phyloP scores from a whole-genome alignment of 2,797 vertebrate species.

The Miichthys miiuy region DNA sequence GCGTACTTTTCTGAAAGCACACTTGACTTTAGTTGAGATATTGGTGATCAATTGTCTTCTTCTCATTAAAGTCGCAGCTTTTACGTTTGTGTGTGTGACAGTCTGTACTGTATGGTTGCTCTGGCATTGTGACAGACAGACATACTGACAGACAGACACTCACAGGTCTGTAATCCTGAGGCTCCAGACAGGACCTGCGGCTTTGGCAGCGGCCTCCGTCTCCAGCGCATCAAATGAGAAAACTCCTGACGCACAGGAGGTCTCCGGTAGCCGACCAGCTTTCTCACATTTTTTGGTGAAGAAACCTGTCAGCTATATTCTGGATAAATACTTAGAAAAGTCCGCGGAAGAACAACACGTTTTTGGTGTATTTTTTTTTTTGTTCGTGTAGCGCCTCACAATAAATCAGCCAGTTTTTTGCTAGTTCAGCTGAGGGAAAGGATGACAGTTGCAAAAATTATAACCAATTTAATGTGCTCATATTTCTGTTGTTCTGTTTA shows the following conservation, averaged over 20 bases:
- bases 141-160: constrained; percentile 21
- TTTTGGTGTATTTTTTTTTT: background rate
- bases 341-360: constrained; percentile 11
- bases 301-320: constrained; percentile 43
- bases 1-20: background rate
- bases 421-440: constrained; percentile 24
- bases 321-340: constrained; percentile 43
- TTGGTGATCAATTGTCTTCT: background rate
- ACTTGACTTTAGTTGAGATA: background rate
- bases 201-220: constrained; percentile 60
- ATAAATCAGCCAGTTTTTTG: constrained; percentile 31
- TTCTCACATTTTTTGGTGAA: constrained; percentile 32
- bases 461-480: constrained; percentile 1
- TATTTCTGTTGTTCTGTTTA: too few relatives aligned
- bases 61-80: background rate
- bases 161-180: constrained; percentile 45
- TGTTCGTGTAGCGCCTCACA: background rate
- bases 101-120: constrained; percentile 13
- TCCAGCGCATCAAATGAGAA: constrained; percentile 61
- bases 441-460: constrained; percentile 31
- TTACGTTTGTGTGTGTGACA: constrained; percentile 10
- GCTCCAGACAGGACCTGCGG: constrained; percentile 63
- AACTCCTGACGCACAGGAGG: constrained; percentile 54
- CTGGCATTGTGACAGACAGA: constrained; percentile 38
- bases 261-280: constrained; percentile 45